A percentile compares a stretch with the other conserved stretches of the same genome.
Conservation (phyloP, 37 sponge, comb jelly and placozoan species). For the Trichoplax adhaerens region DNA sequence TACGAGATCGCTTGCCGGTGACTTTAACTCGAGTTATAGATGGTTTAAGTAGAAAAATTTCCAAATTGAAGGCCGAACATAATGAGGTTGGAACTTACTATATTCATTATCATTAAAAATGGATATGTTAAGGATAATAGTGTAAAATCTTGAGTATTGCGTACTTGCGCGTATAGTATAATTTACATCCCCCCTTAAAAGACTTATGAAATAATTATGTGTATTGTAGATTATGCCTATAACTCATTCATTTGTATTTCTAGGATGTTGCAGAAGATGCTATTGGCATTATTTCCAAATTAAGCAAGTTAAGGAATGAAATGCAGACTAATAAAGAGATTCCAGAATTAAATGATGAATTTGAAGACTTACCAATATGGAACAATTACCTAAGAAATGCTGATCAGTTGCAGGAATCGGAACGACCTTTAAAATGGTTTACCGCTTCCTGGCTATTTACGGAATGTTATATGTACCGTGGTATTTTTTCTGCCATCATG, state of each 20-base stretch:
- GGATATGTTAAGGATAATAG: too few species aligned
- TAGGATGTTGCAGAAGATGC: constrained; percentile 48
- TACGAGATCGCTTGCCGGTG: constrained; percentile 75
- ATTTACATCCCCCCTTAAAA: too few species aligned
- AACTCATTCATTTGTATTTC: too few species aligned
- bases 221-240: too few species aligned
- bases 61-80: neutral
- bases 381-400: constrained; percentile 3
- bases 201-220: too few species aligned
- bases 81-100: too few species aligned
- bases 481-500: constrained; percentile 8
- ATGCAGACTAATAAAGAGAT: constrained; percentile 81
- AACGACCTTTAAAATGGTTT: constrained; percentile 58
- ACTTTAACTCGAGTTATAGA: constrained; percentile 78
- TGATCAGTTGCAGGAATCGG: neutral
- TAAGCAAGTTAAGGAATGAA: constrained; percentile 68
- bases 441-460: constrained; percentile 81
- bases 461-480: constrained; percentile 96
- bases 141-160: too few species aligned
- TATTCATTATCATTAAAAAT: too few species aligned
- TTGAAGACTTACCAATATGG: constrained; percentile 56
- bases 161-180: too few species aligned
- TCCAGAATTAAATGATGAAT: constrained; percentile 17
- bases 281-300: constrained; percentile 31
- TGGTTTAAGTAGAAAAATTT: constrained; percentile 2